Evolutionary conservation across 2,888 invertebrate genomes (phyloP), one percentile per base, ranked within the genome.

Genomic region (Oxystoma pomonae): DNA sequence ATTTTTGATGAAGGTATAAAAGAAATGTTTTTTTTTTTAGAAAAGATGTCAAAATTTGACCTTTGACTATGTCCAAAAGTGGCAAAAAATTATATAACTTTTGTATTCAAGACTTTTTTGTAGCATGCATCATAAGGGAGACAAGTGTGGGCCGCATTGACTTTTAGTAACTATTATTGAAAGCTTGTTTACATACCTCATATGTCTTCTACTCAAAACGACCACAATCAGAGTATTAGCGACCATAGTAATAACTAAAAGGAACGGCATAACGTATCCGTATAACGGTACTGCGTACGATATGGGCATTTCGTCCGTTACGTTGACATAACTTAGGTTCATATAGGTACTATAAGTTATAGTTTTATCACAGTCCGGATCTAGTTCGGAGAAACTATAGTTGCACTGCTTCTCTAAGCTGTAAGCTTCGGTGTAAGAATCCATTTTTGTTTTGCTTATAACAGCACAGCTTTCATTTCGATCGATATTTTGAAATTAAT

Each of bases 161-260:
- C n/a, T n/a, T n/a, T n/a, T n/a, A n/a, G n/a, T n/a, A n/a, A n/a
- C n/a, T n/a, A n/a, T n/a, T n/a, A n/a, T n/a, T n/a, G n/a, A n/a
- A n/a, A n/a, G n/a, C n/a, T n/a, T n/a, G n/a, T n/a, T n/a, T n/a
- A n/a, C 35, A 7, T 35, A 35, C 35, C 91, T 80, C 96, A 97
- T 96, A 80, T 96, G 94, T 49, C 91, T 85, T 70, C 94, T 91
- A 63, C 93, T 90, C 35, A 97, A 83, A 0, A 97, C 96, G 49
- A 96, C 86, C 16, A 96, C 94, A 68, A 97, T 94, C 7, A 96
- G 82, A 0, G 94, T 90, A 81, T 97, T 97, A 56, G 94, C 92
- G 1, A 95, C 85, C n/a, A 93, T 89, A 0, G 96, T 96, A 21
- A 95, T 85, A 20, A 94, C 84, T 16, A 96, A 85, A 50, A 97